Percentiles rank a stretch among this genome's conserved stretches.
Conservation (phyloP, 2,888 invertebrate genomes). For the Sthenelais limicola region DNA sequence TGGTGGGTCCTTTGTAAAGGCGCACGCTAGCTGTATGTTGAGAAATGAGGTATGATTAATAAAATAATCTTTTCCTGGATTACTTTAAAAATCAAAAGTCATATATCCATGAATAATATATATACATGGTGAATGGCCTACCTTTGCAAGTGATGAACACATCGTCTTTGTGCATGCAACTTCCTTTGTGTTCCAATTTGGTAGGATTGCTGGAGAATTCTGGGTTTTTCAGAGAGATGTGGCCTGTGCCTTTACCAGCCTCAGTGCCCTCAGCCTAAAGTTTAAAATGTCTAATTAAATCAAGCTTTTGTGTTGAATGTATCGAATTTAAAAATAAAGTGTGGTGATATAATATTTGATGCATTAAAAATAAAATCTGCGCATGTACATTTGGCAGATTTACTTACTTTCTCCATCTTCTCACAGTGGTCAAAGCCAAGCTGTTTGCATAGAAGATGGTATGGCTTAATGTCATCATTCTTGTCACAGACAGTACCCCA, state of each 20-base stretch:
- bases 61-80: background rate
- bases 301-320: too few relatives aligned
- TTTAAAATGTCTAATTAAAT: too few relatives aligned
- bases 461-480: background rate
- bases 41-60: background rate
- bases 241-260: background rate
- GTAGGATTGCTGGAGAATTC: background rate
- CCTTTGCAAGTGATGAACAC: slow-evolving; percentile 9
- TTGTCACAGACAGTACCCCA: slow-evolving; percentile 29
- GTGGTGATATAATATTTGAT: too few relatives aligned
- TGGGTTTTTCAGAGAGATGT: background rate
- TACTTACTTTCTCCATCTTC: background rate
- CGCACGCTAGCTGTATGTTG: slow-evolving; percentile 15
- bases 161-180: background rate
- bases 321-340: too few relatives aligned
- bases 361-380: background rate
- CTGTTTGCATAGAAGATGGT: slow-evolving; percentile 3
- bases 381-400: background rate
- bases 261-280: background rate
- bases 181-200: background rate
- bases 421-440: background rate
- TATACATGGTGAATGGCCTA: too few relatives aligned
- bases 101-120: too few relatives aligned
- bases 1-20: background rate
- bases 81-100: too few relatives aligned